A percentile compares a stretch with the other conserved stretches of the same genome.
phyloP scores from a whole-genome alignment of 1,140 invertebrate genomes.

The Meloidogyne hapla region DNA sequence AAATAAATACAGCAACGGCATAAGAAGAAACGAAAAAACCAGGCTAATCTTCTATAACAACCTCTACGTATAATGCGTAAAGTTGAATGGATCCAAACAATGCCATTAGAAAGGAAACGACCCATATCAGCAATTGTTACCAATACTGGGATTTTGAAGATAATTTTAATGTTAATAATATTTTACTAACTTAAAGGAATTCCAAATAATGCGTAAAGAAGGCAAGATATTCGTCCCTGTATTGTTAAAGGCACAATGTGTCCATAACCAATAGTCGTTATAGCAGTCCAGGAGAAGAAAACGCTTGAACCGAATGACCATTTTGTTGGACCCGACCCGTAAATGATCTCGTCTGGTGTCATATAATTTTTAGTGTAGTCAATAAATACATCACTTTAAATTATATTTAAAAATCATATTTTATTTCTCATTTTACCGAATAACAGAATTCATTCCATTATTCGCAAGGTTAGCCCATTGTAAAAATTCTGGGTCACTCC shows the following conservation, averaged over 20 bases:
- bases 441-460: constrained; percentile 54
- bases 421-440: constrained; percentile 21
- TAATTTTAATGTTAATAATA: constrained; percentile 66
- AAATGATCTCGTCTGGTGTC: constrained; percentile 61
- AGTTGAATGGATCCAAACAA: constrained; percentile 57
- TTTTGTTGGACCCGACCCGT: constrained; percentile 56
- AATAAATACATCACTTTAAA: constrained; percentile 55
- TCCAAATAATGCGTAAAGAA: constrained; percentile 68
- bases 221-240: constrained; percentile 67
- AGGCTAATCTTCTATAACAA: constrained; percentile 36
- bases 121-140: constrained; percentile 69
- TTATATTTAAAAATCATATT: background rate
- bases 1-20: constrained; percentile 31
- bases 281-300: constrained; percentile 62
- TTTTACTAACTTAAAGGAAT: constrained; percentile 65
- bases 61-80: constrained; percentile 48
- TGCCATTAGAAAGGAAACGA: constrained; percentile 58
- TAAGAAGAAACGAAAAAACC: constrained; percentile 33
- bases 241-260: constrained; percentile 68
- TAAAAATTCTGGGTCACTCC: constrained; percentile 22
- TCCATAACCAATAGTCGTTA: constrained; percentile 64
- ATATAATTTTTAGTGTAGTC: constrained; percentile 64
- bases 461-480: constrained; percentile 34
- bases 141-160: constrained; percentile 66
- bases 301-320: constrained; percentile 63